A percentile compares a stretch with the other conserved stretches of the same genome.
Evolutionary conservation across 2,113 vertebrate species (phyloP).

Genomic region (Protobothrops mucrosquamatus): DNA sequence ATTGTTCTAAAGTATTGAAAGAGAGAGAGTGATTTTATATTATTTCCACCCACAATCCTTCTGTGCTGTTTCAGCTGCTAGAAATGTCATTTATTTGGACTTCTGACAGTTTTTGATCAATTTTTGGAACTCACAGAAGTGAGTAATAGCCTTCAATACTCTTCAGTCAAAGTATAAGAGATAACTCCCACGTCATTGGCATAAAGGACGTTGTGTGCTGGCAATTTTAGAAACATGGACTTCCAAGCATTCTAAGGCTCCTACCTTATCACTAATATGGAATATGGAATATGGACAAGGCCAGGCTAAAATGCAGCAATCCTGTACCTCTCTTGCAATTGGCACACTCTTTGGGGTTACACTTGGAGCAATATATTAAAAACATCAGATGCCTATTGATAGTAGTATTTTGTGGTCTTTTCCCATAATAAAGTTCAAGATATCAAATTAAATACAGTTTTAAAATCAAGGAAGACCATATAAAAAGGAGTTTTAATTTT

Average conservation of each 20-base stretch:
- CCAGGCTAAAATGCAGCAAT: background rate
- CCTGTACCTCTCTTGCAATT: background rate
- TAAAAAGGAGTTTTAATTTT: background rate
- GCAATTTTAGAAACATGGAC: background rate
- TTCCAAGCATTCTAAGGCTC: background rate
- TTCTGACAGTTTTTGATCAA: background rate
- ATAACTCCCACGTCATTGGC: background rate
- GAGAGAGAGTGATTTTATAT: background rate
- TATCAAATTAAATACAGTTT: background rate
- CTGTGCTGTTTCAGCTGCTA: background rate
- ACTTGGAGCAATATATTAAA: background rate
- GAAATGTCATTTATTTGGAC: background rate
- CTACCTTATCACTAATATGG: background rate
- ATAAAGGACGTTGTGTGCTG: background rate
- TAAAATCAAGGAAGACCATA: background rate
- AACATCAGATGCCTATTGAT: background rate
- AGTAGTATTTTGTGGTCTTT: background rate
- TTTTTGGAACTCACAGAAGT: background rate
- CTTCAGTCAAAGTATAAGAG: background rate
- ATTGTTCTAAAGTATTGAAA: background rate
- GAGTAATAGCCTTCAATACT: background rate
- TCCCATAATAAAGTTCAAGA: background rate
- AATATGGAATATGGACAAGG: background rate
- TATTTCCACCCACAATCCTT: background rate
- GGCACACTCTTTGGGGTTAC: background rate